A percentile compares a stretch with the other conserved stretches of the same genome.
These are phyloP conservation scores for Isotomurus palustris DNA, from an alignment of 2,888 invertebrate genomes.

Conservation along the genomic window DNA sequence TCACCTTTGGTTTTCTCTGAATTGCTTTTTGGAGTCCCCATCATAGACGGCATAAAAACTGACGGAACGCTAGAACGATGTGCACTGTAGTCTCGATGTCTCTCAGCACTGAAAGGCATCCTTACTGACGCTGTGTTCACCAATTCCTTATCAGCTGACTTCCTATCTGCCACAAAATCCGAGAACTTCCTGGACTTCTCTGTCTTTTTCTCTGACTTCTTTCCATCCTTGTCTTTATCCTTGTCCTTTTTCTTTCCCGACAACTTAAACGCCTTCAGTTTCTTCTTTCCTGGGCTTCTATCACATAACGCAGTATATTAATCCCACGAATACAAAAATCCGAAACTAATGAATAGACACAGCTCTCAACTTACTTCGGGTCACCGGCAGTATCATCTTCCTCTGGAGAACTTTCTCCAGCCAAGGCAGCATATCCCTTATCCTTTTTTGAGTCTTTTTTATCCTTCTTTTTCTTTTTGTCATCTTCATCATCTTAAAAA, in stretches of 20 bases:
- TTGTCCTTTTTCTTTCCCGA: constrained; percentile 33
- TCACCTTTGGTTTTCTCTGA: constrained; percentile 1
- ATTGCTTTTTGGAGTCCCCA: constrained; percentile 6
- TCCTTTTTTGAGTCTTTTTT: constrained; percentile 44
- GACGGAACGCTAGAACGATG: background rate
- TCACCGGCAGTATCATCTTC: constrained; percentile 38
- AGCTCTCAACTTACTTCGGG: constrained; percentile 13
- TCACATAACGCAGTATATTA: too few relatives aligned
- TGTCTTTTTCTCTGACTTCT: constrained; percentile 36
- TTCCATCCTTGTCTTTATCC: constrained; percentile 19
- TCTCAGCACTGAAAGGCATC: constrained; percentile 32
- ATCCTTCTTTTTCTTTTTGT: constrained; percentile 42
- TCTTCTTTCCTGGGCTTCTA: constrained; percentile 42
- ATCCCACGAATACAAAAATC: background rate
- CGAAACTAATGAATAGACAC: background rate
- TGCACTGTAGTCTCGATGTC: constrained; percentile 9
- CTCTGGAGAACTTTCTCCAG: constrained; percentile 44
- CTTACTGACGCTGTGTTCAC: constrained; percentile 9
- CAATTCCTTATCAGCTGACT: constrained; percentile 26
- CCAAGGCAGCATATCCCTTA: constrained; percentile 43
- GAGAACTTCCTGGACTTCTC: constrained; percentile 25
- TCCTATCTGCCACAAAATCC: constrained; percentile 15
- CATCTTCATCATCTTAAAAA: constrained; percentile 38
- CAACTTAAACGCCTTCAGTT: constrained; percentile 41
- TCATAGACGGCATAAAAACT: constrained; percentile 9